Percentiles rank a stretch among this genome's conserved stretches.
Conservation (phyloP, 2,888 invertebrate genomes). For the Agrotis exclamationis region DNA sequence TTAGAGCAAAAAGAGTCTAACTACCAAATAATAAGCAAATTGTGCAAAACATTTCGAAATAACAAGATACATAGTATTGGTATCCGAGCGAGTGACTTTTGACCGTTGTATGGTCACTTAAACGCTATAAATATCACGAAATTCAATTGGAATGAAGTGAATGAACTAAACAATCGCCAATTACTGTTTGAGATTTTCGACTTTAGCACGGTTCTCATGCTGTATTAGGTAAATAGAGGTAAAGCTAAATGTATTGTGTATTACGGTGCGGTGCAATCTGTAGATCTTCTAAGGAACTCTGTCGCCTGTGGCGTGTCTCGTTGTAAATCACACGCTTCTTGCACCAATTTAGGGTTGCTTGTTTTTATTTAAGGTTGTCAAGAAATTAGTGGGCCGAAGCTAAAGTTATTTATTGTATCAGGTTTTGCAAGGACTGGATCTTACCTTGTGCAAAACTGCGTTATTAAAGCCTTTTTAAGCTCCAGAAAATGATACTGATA, state of each 20-base stretch:
- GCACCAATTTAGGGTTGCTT: conserved; percentile 72
- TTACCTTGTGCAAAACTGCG: background rate
- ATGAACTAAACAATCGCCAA: conserved; percentile 80
- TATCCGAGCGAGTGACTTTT: conserved; percentile 65
- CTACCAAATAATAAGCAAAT: conserved; percentile 47
- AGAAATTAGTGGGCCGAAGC: conserved; percentile 11
- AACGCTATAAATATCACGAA: conserved; percentile 74
- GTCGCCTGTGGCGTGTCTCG: conserved; percentile 82
- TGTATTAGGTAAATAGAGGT: conserved; percentile 80
- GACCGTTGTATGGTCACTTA: conserved; percentile 67
- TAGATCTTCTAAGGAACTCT: conserved; percentile 83
- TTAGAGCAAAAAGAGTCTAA: conserved; percentile 23
- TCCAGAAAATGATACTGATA: background rate
- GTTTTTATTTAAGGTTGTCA: conserved; percentile 45
- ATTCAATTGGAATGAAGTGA: conserved; percentile 74
- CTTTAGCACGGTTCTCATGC: conserved; percentile 78
- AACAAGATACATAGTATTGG: conserved; percentile 58
- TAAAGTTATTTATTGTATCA: conserved; percentile 10
- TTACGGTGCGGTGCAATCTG: conserved; percentile 76
- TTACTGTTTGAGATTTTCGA: conserved; percentile 78
- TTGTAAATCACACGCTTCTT: conserved; percentile 79
- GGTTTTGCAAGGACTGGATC: background rate
- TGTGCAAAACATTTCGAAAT: conserved; percentile 53
- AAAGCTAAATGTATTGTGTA: conserved; percentile 72
- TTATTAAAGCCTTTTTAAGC: background rate